Conservation (phyloP, 2,797 vertebrate genomes). For the Pangasius sanitwongsei region DNA sequence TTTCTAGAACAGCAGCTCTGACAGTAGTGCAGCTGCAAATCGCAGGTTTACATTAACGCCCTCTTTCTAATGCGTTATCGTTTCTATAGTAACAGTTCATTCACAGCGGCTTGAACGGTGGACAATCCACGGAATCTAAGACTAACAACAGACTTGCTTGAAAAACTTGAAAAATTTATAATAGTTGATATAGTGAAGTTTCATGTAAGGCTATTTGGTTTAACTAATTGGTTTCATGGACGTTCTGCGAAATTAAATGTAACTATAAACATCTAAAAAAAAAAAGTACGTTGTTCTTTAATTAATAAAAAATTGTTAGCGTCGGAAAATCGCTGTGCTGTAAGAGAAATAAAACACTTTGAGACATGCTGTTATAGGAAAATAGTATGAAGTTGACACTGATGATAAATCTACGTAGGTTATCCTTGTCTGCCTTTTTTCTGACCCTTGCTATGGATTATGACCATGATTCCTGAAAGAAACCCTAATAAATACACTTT, state of each 20-base stretch:
- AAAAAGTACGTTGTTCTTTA: background rate
- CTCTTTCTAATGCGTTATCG: background rate
- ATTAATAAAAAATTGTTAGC: background rate
- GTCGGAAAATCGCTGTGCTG: background rate
- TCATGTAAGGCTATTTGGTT: background rate
- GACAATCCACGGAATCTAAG: too few species aligned
- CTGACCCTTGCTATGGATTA: background rate
- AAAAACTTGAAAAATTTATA: too few species aligned
- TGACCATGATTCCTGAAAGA: background rate
- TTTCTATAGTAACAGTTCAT: background rate
- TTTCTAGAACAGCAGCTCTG: background rate
- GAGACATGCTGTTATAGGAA: background rate
- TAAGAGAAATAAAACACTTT: background rate
- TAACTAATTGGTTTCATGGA: background rate
- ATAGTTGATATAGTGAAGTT: background rate
- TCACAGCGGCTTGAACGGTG: background rate
- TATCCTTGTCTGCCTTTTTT: background rate
- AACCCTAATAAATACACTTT: constrained; percentile 4
- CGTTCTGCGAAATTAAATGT: background rate
- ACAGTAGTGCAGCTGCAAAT: background rate
- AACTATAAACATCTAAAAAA: background rate
- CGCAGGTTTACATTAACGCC: background rate
- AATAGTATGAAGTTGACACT: background rate
- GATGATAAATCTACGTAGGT: background rate
- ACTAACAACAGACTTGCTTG: background rate